Evolutionary conservation across 2,888 invertebrate genomes (phyloP).

Genomic region (Eudasyphora cyanicolor): DNA sequence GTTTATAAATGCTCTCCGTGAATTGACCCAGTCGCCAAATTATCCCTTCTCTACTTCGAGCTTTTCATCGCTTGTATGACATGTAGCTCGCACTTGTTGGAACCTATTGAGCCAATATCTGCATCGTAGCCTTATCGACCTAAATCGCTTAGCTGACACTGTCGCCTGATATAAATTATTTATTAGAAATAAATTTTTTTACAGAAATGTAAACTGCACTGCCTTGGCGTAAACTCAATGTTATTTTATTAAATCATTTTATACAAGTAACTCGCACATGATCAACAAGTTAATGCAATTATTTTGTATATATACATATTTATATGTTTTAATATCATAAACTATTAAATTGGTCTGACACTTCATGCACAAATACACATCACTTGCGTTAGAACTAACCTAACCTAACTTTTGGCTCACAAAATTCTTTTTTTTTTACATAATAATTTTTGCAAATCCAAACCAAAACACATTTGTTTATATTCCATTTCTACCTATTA

Average conservation of each 20-base stretch:
- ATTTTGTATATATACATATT: not conserved
- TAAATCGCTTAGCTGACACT: too few species aligned
- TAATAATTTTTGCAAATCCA: constrained; percentile 6
- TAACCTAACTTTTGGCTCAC: constrained; percentile 4
- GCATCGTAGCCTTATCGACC: too few species aligned
- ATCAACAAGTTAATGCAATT: not conserved
- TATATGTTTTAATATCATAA: not conserved
- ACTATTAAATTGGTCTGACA: not conserved
- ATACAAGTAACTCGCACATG: not conserved
- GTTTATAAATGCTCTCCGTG: too few species aligned
- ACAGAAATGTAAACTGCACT: too few species aligned
- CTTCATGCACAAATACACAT: not conserved
- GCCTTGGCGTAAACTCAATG: too few species aligned
- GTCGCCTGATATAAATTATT: too few species aligned
- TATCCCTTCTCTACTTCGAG: too few species aligned
- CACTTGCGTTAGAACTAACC: not conserved
- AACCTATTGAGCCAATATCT: too few species aligned
- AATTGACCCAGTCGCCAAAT: too few species aligned
- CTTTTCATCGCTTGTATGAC: too few species aligned
- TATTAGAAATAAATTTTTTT: too few species aligned
- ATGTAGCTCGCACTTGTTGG: too few species aligned
- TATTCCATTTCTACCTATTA: constrained; percentile 28
- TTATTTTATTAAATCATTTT: not conserved
- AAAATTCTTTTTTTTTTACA: constrained; percentile 14
- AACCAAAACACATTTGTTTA: constrained; percentile 6